Percentiles rank a stretch among this genome's conserved stretches.
Evolutionary conservation across 2,888 invertebrate species (phyloP).

Genomic region (Mesorhabditis sp.): DNA sequence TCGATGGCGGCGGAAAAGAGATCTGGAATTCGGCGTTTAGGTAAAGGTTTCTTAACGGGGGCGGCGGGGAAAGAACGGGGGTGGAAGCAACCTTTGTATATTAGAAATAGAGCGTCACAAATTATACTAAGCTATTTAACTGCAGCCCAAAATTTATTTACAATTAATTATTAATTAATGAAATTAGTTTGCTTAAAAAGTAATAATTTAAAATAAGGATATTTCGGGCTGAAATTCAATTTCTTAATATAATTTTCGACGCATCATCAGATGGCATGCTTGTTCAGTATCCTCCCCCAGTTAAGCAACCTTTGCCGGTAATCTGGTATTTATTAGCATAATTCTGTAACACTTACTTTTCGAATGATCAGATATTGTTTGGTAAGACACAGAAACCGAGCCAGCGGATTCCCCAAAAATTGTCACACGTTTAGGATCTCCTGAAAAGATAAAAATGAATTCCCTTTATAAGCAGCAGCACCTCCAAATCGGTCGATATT

Average conservation of each 20-base stretch:
- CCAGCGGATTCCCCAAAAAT: constrained; percentile 3
- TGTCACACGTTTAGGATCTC: background rate
- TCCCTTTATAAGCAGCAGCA: background rate
- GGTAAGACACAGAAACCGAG: background rate
- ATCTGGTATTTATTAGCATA: background rate
- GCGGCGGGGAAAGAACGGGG: too few relatives aligned
- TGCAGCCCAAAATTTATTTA: too few relatives aligned
- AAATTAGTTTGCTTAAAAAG: background rate
- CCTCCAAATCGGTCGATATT: background rate
- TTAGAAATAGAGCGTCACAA: too few relatives aligned
- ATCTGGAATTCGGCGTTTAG: background rate
- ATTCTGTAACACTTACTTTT: background rate
- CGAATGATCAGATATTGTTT: background rate
- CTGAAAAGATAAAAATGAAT: background rate
- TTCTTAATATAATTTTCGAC: too few relatives aligned
- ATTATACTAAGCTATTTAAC: too few relatives aligned
- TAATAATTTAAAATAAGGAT: too few relatives aligned
- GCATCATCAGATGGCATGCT: too few relatives aligned
- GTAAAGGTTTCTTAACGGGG: too few relatives aligned
- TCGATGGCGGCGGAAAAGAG: background rate
- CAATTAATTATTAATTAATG: background rate
- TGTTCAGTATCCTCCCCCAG: too few relatives aligned
- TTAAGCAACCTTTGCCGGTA: too few relatives aligned
- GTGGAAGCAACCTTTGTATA: too few relatives aligned
- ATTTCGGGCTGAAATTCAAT: too few relatives aligned